Evolutionary conservation across 2,888 invertebrate species (phyloP).

Genomic region (Ctenicera cuprea): DNA sequence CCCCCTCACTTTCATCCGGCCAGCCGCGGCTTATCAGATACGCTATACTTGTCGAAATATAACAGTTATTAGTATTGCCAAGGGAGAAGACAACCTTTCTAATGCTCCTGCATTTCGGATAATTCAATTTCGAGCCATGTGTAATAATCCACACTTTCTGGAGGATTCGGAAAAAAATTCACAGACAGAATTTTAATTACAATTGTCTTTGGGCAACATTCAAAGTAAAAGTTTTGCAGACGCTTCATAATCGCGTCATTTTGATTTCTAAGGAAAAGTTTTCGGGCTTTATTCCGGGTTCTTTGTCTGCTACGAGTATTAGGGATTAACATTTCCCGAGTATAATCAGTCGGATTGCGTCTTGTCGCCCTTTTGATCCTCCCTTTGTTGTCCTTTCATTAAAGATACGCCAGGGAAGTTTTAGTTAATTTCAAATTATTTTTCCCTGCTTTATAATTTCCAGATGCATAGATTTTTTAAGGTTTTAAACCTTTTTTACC

Average conservation of each 20-base stretch:
- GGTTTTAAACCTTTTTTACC: no score
- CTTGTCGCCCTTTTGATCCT: conserved; percentile 41
- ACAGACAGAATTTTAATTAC: conserved; percentile 3
- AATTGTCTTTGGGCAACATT: background rate
- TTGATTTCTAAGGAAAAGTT: conserved; percentile 24
- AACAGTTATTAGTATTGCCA: conserved; percentile 53
- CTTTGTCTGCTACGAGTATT: conserved; percentile 31
- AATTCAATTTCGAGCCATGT: conserved; percentile 27
- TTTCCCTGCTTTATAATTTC: background rate
- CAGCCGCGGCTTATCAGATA: conserved; percentile 51
- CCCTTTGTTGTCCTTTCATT: conserved; percentile 50
- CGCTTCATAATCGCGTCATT: conserved; percentile 21
- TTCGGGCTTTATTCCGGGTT: conserved; percentile 22
- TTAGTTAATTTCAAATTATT: background rate
- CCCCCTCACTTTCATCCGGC: conserved; percentile 39
- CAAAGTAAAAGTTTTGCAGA: background rate
- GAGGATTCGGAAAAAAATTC: background rate
- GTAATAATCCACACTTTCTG: conserved; percentile 8
- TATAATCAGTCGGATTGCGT: conserved; percentile 46
- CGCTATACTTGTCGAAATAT: conserved; percentile 53
- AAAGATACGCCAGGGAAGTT: conserved; percentile 34
- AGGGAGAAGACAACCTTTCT: conserved; percentile 25
- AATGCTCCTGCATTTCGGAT: background rate
- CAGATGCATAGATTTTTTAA: background rate
- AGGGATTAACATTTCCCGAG: conserved; percentile 46